Evolutionary conservation across 2,797 vertebrate species (phyloP).

Genomic region (Hydrocynus forskahlii): DNA sequence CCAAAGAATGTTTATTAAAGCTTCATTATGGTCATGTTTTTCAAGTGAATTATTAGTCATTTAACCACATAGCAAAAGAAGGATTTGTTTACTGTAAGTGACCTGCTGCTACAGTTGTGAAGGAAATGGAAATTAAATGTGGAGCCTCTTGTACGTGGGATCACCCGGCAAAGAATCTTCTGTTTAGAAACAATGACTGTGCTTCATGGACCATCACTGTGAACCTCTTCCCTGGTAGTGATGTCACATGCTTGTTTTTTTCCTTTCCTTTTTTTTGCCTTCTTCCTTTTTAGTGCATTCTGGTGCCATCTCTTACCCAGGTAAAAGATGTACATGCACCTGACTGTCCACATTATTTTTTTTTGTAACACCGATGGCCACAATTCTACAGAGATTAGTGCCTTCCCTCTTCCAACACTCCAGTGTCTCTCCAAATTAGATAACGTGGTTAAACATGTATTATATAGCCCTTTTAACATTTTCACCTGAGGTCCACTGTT

Average conservation of each 20-base stretch:
- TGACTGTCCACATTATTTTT: too few relatives aligned
- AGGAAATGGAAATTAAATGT: background rate
- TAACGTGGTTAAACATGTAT: too few relatives aligned
- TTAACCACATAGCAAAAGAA: background rate
- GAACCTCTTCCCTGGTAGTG: background rate
- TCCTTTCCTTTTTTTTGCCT: too few relatives aligned
- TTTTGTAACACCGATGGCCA: too few relatives aligned
- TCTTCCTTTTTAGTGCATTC: too few relatives aligned
- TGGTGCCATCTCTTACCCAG: too few relatives aligned
- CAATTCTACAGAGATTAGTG: background rate
- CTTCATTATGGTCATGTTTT: too few relatives aligned
- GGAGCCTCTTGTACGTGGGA: background rate
- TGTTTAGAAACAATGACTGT: background rate
- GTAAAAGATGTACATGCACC: too few relatives aligned
- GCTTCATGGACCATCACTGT: background rate
- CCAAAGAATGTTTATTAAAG: too few relatives aligned
- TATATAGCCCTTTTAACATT: too few relatives aligned
- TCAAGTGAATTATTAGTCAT: background rate
- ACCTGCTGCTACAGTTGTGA: background rate
- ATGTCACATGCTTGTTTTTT: too few relatives aligned
- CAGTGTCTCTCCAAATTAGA: background rate
- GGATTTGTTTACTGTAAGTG: background rate
- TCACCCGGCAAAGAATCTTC: background rate
- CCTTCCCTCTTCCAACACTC: background rate
- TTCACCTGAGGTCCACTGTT: too few relatives aligned